Evolutionary conservation across 2,797 vertebrate genomes (phyloP), one percentile per base, ranked within the genome.

Genomic region (Lepus oiostolus): DNA sequence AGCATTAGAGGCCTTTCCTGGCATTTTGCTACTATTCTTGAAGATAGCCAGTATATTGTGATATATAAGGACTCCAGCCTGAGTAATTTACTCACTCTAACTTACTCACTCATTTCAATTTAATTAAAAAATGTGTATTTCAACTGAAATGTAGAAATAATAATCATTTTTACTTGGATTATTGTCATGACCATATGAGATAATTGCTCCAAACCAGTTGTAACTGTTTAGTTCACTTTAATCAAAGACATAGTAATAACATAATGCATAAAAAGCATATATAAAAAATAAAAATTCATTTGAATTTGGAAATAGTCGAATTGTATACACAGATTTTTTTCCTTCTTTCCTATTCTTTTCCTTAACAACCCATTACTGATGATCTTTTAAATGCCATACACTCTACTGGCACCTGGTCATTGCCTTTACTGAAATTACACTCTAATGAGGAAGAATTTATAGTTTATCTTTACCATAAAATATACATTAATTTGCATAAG

Each of bases 1-100:
- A 42, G 19, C n/a, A 52, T 79, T 79, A n/a, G 38, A 74, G 70
- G 2, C 16, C 90, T 89, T 88, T 52, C 42, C 4, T 62, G 0
- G 81, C 22, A 72, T 90, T 95, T 71, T 89, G n/a, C 84, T 91
- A 79, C n/a, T 71, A 21, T 71, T n/a, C 17, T 86, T 94, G 47
- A 74, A 74, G 74, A 65, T 0, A 77, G 32, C 3, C 42, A 76
- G 13, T 65, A 6, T 81, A 58, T 65, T 88, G 1, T 90, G 84
- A 50, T 60, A 38, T 58, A 0, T 71, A 75, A 93, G 26, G 92
- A 65, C 28, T 52, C 10, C 63, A 35, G 35, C 16, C 21, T 80
- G 85, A 83, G 60, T 65, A 83, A 38, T 87, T 83, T 94, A 88
- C 47, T 81, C 89, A n/a, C 30, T 89, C 76, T 70, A 80, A 86